A percentile compares a stretch with the other conserved stretches of the same genome.
Conservation (phyloP, 2,888 invertebrate species). For the Apamea sordens region DNA sequence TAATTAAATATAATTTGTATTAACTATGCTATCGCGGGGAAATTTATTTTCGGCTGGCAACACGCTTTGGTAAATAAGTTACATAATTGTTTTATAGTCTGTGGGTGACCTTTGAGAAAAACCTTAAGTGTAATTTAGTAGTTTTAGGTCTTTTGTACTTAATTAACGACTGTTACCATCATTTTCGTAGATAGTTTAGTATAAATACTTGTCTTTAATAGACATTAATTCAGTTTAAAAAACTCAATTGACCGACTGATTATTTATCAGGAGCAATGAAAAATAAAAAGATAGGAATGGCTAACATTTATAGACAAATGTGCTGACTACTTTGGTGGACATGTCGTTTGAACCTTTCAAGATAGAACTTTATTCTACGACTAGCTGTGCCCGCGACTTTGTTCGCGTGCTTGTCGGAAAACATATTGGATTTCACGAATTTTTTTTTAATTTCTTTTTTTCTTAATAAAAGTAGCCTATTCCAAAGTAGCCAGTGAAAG, state of each 20-base stretch:
- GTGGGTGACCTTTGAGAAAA: constrained; percentile 26
- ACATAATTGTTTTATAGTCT: constrained; percentile 34
- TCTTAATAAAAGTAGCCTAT: no score
- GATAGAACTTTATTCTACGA: not conserved
- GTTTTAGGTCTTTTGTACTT: constrained; percentile 7
- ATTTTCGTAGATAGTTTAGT: not conserved
- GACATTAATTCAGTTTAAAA: not conserved
- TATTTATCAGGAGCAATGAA: not conserved
- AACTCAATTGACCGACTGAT: not conserved
- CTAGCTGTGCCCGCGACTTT: no score
- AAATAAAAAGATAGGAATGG: not conserved
- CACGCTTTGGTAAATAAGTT: constrained; percentile 59
- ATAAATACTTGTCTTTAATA: not conserved
- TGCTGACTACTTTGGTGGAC: not conserved
- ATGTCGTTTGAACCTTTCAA: not conserved
- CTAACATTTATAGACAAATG: not conserved
- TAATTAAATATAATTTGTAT: constrained; percentile 83
- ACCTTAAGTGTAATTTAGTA: constrained; percentile 5
- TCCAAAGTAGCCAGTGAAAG: no score
- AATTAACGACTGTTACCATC: not conserved
- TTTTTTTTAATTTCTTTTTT: not conserved
- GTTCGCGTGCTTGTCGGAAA: no score
- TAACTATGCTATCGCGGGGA: constrained; percentile 64
- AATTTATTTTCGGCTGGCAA: constrained; percentile 57
- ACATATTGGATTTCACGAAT: no score